phyloP scores from a whole-genome alignment of 2,113 vertebrate species.

The Cyanistes caeruleus region DNA sequence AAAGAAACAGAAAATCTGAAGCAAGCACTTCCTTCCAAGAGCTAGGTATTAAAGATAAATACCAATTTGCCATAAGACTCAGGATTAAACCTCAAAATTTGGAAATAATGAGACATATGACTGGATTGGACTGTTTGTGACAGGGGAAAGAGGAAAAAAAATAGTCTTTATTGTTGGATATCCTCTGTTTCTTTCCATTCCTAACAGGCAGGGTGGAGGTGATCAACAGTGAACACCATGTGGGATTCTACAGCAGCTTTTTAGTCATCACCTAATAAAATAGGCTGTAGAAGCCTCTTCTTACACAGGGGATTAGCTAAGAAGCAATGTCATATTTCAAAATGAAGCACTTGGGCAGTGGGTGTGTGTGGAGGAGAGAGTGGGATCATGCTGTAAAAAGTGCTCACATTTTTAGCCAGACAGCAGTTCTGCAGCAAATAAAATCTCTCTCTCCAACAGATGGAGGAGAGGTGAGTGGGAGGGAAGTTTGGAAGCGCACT shows the following conservation, averaged over 20 bases:
- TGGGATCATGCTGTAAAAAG: slow-evolving; percentile 50
- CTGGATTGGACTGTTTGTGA: not conserved
- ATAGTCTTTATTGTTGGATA: not conserved
- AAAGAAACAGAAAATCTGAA: not conserved
- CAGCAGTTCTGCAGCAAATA: slow-evolving; percentile 52
- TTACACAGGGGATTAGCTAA: not conserved
- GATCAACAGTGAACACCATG: not conserved
- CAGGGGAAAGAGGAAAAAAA: not conserved
- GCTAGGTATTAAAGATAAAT: not conserved
- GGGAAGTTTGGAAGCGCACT: slow-evolving; percentile 48
- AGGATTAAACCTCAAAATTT: not conserved
- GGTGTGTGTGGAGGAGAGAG: slow-evolving; percentile 66
- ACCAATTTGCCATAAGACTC: not conserved
- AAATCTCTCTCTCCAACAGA: slow-evolving; percentile 45
- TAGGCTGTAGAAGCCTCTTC: not conserved
- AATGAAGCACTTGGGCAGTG: slow-evolving; percentile 50
- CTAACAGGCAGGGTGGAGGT: not conserved
- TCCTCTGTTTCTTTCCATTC: not conserved
- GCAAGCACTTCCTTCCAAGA: not conserved
- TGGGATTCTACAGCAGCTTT: not conserved
- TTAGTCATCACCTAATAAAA: slow-evolving; percentile 4
- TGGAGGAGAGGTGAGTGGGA: slow-evolving; percentile 63
- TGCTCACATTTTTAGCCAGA: slow-evolving; percentile 66
- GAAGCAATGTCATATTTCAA: slow-evolving; percentile 32
- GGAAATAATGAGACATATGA: not conserved